Evolutionary conservation across 2,797 vertebrate species (phyloP), one percentile per base, ranked within the genome.

Genomic region (Otus scops): DNA sequence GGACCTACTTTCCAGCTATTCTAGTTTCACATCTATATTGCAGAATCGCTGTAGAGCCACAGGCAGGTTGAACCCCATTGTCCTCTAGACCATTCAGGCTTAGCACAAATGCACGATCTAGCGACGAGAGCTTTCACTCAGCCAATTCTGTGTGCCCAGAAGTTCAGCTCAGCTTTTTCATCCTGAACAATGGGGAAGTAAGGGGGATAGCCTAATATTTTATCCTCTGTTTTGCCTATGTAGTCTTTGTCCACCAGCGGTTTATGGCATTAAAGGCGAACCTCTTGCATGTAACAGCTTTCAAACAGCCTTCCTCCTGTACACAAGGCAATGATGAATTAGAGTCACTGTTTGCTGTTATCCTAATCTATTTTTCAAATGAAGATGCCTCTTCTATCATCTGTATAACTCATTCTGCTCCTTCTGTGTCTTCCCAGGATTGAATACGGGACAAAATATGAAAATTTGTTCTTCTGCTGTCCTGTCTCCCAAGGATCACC

Each of bases 131-230:
- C 90, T 94, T 97, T 92, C 92, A 93, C 92, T 13, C 57, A 73
- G 92, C 67, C 90, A 74, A 77, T 96, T 77, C 96, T 59, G 73
- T 0, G 5, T 95, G 88, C 91, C 93, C 91, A 96, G 47, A 96
- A 91, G 94, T 96, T 97, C 92, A 93, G 85, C 88, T 96, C 48
- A 71, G 94, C 90, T 94, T 89, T 92, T 97, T 96, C 93, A 96
- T 95, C 95, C 94, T 69, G 70, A 95, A 95, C 93, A 91, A 96
- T 75, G 84, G 71, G 81, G 74, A 92, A 91, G 92, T 81, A 94
- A 96, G 89, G 84, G 91, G 93, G 85, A 96, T 71, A 94, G 89
- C 61, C 70, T 92, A 92, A 89, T 92, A 96, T 92, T 95, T 95
- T 83, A 95, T 95, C 90, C 76, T 87, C 82, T 95, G 79, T 77